Evolutionary conservation across 2,888 invertebrate genomes (phyloP).

Genomic region (Cheilosia vernalis): DNA sequence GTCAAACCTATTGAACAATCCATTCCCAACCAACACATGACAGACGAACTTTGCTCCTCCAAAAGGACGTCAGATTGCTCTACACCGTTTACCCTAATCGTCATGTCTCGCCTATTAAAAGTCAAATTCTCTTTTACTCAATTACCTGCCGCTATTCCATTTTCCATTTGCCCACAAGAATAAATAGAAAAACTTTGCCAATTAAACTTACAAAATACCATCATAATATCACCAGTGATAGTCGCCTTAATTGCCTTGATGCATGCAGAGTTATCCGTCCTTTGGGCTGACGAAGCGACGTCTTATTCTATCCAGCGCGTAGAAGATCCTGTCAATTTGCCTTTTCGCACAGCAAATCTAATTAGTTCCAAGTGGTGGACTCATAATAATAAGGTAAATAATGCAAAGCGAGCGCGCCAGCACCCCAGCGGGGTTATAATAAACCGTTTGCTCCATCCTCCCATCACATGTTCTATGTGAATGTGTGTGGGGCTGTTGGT

Average conservation of each 20-base stretch:
- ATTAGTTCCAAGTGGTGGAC: conserved; percentile 72
- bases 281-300: conserved; percentile 6
- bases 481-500: conserved; percentile 22
- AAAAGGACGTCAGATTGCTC: not conserved
- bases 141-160: conserved; percentile 27
- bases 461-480: not conserved
- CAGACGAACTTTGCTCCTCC: too few relatives aligned
- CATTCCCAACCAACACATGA: too few relatives aligned
- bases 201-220: conserved; percentile 71
- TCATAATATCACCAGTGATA: conserved; percentile 50
- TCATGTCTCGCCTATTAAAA: conserved; percentile 18
- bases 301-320: conserved; percentile 23
- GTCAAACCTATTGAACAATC: too few relatives aligned
- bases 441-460: conserved; percentile 37
- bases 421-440: conserved; percentile 31
- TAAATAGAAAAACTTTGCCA: conserved; percentile 73
- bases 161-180: conserved; percentile 1
- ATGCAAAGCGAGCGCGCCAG: conserved; percentile 45
- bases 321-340: conserved; percentile 60
- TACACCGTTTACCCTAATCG: not conserved
- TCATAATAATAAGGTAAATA: conserved; percentile 74
- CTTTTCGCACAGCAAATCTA: conserved; percentile 65
- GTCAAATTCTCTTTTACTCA: conserved; percentile 42
- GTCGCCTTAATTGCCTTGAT: conserved; percentile 63
- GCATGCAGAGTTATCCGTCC: conserved; percentile 54